Base-by-base conservation (phyloP, 2,888 invertebrate genomes). In the Agrochola lychnidis region DNA sequence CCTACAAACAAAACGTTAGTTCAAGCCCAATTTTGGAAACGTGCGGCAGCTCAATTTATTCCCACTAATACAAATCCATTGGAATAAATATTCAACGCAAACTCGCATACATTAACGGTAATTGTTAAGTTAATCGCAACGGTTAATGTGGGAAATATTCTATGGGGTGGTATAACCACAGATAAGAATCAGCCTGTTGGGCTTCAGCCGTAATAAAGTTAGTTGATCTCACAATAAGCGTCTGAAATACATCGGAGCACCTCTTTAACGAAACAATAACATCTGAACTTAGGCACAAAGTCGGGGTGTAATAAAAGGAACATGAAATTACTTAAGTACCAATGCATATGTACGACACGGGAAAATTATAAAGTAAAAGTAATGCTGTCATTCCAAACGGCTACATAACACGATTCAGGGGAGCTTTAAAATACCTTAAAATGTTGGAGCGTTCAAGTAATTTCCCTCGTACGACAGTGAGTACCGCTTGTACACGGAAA, bases 351-450 rank as follows among this genome's bases (percentile, higher is more conserved):
- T 86, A 75, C 67, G 66, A 81, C 79, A 78, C 75, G 78, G 73
- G 79, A 78, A 88, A 89, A 90, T 91, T 90, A 90, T 90, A 89
- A 90, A 90, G 90, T 89, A 88, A 90, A 90, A 88, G 90, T 89
- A 88, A 90, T 88, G 86, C 89, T 89, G 91, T 91, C 91, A 91
- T 90, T 90, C 78, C 89, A 90, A 91, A 92, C 89, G 90, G 88
- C 89, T 88, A 87, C 89, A 89, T 91, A 89, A 91, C 91, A 91
- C 89, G 91, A 93, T 93, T 89, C 86, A 88, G 78, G 81, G 87
- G 87, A 87, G 89, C 92, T 91, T 89, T 90, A 91, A 91, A 92
- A 90, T 91, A 90, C 89, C 90, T 91, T 91, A 87, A 91, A 93
- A 92, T 90, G 89, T 89, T 89, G 87, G 79, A 89, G 90, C 90